These are phyloP conservation scores for Phaethon lepturus DNA, from an alignment of 2,113 vertebrate species.

Conservation along the genomic window DNA sequence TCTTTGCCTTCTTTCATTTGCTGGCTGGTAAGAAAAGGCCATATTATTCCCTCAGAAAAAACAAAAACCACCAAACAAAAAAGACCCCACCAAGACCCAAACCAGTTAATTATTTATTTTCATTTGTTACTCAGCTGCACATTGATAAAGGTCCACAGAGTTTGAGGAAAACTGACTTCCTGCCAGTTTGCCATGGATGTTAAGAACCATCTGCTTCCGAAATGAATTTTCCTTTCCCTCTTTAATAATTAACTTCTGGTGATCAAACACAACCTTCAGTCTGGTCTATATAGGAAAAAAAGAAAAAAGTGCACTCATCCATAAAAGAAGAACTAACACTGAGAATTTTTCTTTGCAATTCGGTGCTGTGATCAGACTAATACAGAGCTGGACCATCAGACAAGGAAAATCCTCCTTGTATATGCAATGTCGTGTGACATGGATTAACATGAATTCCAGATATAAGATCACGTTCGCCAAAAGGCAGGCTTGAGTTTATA, in stretches of 20 bases:
- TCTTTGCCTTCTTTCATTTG: background rate
- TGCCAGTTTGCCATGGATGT: background rate
- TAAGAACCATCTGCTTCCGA: background rate
- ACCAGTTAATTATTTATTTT: background rate
- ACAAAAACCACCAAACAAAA: too few species aligned
- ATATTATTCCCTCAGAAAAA: background rate
- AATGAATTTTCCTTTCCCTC: background rate
- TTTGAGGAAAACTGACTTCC: background rate
- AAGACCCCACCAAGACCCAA: too few species aligned
- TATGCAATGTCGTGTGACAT: rapidly evolving
- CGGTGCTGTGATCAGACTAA: background rate
- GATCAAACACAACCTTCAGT: background rate
- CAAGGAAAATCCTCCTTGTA: background rate
- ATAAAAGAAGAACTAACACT: background rate
- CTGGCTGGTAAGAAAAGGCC: background rate
- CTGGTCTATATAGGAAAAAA: background rate
- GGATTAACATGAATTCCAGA: background rate
- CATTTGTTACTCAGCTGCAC: background rate
- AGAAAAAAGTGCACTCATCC: background rate
- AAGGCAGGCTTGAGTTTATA: background rate
- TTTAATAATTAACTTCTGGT: background rate
- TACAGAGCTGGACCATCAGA: background rate
- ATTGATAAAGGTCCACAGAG: background rate
- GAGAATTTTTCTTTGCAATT: background rate
- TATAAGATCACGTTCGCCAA: background rate